A percentile compares a stretch with the other conserved stretches of the same genome.
Evolutionary conservation across 2,113 vertebrate species (phyloP).

Genomic region (Erinaceus europaeus): DNA sequence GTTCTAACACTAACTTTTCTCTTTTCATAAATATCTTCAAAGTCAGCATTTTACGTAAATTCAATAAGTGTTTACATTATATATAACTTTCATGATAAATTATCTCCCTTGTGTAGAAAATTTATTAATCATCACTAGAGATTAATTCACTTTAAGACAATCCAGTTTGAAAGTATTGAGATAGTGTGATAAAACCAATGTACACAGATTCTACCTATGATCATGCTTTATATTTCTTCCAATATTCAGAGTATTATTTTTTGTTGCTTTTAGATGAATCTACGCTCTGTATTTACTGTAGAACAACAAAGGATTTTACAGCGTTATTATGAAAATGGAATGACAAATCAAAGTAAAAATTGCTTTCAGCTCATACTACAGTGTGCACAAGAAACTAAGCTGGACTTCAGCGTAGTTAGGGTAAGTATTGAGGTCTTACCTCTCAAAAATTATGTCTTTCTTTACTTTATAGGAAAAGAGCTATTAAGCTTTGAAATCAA

Average conservation of each 20-base stretch:
- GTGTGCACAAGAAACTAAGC: constrained; percentile 98
- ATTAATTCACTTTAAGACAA: constrained; percentile 47
- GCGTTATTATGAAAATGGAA: constrained; percentile 98
- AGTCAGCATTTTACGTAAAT: constrained; percentile 32
- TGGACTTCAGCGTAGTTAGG: constrained; percentile 99
- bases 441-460: constrained; percentile 53
- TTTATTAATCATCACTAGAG: constrained; percentile 31
- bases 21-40: neutral
- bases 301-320: constrained; percentile 98
- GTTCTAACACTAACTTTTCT: constrained; percentile 22
- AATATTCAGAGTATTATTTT: constrained; percentile 84
- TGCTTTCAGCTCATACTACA: constrained; percentile 99
- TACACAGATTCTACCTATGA: constrained; percentile 67
- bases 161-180: neutral
- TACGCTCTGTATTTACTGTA: constrained; percentile 97
- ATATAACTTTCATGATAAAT: constrained; percentile 14
- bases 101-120: constrained; percentile 52
- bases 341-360: constrained; percentile 99
- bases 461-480: constrained; percentile 66
- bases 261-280: constrained; percentile 95
- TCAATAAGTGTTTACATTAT: constrained; percentile 35
- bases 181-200: constrained; percentile 47
- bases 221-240: constrained; percentile 69
- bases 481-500: constrained; percentile 54
- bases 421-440: constrained; percentile 86